A percentile compares a stretch with the other conserved stretches of the same genome.
Evolutionary conservation across 2,113 vertebrate species (phyloP).

Genomic region (Dascyllus trimaculatus): DNA sequence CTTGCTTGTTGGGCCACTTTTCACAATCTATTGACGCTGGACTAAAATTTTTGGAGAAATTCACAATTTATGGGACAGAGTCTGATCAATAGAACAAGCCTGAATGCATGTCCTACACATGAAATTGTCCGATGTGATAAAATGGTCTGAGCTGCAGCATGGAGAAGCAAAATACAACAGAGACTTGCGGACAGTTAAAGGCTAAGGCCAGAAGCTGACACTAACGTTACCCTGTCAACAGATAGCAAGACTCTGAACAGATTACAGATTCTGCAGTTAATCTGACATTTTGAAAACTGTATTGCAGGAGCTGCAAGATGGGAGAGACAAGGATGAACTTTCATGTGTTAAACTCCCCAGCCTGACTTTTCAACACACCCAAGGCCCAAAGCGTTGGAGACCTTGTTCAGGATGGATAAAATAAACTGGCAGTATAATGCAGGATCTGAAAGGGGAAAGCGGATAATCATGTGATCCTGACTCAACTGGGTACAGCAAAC

Average conservation of each 20-base stretch:
- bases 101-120: background rate
- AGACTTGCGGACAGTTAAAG: background rate
- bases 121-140: background rate
- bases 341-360: background rate
- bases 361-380: background rate
- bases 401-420: background rate
- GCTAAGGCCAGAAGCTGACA: background rate
- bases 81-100: background rate
- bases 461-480: background rate
- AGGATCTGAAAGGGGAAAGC: background rate
- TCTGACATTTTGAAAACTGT: background rate
- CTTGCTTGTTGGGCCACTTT: background rate
- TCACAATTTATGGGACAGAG: background rate
- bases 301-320: background rate
- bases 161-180: background rate
- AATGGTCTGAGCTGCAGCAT: background rate
- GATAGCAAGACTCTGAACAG: background rate
- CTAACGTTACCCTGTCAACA: background rate
- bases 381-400: too few species aligned
- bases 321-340: background rate
- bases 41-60: background rate
- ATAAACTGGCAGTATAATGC: background rate
- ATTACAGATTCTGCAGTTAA: background rate
- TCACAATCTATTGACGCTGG: background rate
- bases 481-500: background rate